Conservation (phyloP, 2,797 vertebrate species). For the Pagetopsis macropterus region DNA sequence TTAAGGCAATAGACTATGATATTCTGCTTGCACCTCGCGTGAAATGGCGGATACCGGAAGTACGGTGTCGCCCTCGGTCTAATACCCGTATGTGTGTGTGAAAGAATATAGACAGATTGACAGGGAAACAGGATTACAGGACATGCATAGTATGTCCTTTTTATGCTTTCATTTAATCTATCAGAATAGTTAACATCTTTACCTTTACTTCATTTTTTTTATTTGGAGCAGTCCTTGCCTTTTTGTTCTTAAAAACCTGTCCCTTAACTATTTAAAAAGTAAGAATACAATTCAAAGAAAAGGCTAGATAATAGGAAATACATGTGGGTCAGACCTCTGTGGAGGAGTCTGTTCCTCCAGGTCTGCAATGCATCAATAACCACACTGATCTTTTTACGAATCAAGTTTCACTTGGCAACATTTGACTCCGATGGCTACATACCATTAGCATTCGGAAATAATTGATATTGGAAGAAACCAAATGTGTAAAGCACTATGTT, state of each 20-base stretch:
- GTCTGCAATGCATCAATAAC: too few species aligned
- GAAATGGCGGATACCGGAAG: too few species aligned
- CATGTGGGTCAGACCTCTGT: neutral
- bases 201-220: neutral
- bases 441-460: neutral
- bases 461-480: neutral
- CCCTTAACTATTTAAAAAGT: neutral
- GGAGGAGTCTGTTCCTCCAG: neutral
- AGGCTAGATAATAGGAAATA: neutral
- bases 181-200: neutral
- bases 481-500: neutral
- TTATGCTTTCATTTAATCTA: neutral
- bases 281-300: too few species aligned
- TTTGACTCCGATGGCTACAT: neutral
- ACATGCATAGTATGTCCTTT: neutral
- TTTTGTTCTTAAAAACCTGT: neutral
- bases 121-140: slow-evolving; percentile 11
- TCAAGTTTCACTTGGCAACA: neutral
- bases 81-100: too few species aligned
- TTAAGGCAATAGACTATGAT: too few species aligned
- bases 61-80: too few species aligned
- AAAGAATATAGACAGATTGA: slow-evolving; percentile 3
- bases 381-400: neutral
- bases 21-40: too few species aligned
- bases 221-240: neutral